Base-by-base conservation (phyloP, 1,140 invertebrate species). In the Calycopis cecrops region DNA sequence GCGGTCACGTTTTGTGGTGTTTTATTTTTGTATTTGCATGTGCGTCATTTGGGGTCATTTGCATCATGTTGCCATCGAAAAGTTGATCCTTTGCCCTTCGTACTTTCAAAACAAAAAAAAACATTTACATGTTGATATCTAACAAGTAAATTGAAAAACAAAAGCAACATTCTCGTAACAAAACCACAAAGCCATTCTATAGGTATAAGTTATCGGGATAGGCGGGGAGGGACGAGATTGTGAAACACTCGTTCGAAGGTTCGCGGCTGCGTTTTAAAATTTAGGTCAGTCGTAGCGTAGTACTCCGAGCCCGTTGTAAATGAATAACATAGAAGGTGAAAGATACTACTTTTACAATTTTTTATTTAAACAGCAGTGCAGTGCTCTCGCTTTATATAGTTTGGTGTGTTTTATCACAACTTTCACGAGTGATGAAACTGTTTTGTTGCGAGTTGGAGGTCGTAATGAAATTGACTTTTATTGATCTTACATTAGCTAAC, bases 281-380 rank as follows among this genome's bases (percentile, higher is more conserved):
- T 65, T 69, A 61, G 74, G 74, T 77, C 74, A 71, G 56, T 48
- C 56, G 55, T 55, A 59, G 59, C 56, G 55, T 55, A 59, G 59
- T 57, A 44, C 55, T 55, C 52, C 42, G 55, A 55, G 33, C 58
- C 44, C 55, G 35, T 17, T 57, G 58, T 60, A 57, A 56, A 53
- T 34, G 40, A 50, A 53, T 53, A 33, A 10, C 42, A 44, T 21
- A 44, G 8, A 44, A 18, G 21, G 14, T 53, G 52, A 34, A 44
- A 44, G 2, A 12, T 54, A 35, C 34, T 18, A 37, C 40, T 21
- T 17, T 28, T 42, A 42, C 52, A 44, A 33, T 17, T 28, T 48
- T 48, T 52, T 52, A 35, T 37, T 50, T 18, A 38, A 52, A 18
- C 37, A 12, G 40, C 12, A 3, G 21, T 28, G 21, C 21, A 28